A percentile compares a stretch with the other conserved stretches of the same genome.
Evolutionary conservation across 37 sponge, comb jelly and placozoan genomes (phyloP).

Genomic region (Diacarnus erythraeanus): DNA sequence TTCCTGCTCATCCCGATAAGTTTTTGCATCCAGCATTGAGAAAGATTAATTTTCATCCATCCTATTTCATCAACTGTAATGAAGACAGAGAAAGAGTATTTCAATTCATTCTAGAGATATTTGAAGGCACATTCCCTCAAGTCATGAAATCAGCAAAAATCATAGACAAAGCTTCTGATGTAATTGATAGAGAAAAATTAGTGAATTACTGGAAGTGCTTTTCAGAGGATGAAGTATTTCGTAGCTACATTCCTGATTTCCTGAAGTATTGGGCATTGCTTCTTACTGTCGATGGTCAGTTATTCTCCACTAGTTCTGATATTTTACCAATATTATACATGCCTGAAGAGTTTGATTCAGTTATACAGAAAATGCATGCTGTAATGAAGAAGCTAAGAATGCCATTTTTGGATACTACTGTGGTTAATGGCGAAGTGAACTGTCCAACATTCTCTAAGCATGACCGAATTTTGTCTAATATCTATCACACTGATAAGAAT

Average conservation of each 20-base stretch:
- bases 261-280: slow-evolving; percentile 35
- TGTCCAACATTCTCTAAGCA: slow-evolving; percentile 27
- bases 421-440: not conserved
- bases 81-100: not conserved
- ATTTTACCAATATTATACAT: slow-evolving; percentile 3
- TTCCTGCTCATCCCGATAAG: not conserved
- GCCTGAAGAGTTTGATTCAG: not conserved
- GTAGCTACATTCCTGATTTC: not conserved
- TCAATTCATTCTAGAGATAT: not conserved
- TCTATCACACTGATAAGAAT: slow-evolving; percentile 6
- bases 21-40: slow-evolving; percentile 9
- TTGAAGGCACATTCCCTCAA: not conserved
- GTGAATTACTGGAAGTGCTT: not conserved
- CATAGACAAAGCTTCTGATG: not conserved
- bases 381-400: slow-evolving; percentile 13
- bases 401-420: slow-evolving; percentile 22
- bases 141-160: not conserved
- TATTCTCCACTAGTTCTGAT: slow-evolving; percentile 16
- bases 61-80: not conserved
- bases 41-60: not conserved
- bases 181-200: not conserved
- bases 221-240: slow-evolving; percentile 12
- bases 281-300: slow-evolving; percentile 3
- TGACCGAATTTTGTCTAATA: not conserved
- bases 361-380: not conserved